Percentiles rank a stretch among this genome's conserved stretches.
phyloP scores from a whole-genome alignment of 1,140 invertebrate species.

The Drosophila leontia region DNA sequence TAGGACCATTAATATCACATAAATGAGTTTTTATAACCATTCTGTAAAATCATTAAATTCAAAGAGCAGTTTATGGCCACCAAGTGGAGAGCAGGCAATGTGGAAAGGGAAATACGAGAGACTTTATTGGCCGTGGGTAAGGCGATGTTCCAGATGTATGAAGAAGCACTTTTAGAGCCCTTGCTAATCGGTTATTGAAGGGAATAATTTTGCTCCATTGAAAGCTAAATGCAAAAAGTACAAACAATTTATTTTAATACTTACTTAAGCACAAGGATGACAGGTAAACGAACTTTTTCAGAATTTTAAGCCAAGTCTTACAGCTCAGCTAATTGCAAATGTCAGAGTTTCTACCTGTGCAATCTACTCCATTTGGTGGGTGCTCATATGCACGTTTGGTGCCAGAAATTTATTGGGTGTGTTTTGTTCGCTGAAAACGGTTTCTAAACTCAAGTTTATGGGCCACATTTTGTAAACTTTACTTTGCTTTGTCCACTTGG shows the following conservation, averaged over 20 bases:
- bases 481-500: slow-evolving; percentile 64
- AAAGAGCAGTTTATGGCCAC: slow-evolving; percentile 6
- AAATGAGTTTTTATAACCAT: slow-evolving; percentile 28
- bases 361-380: slow-evolving; percentile 2
- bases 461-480: slow-evolving; percentile 72
- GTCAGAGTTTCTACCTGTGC: slow-evolving; percentile 10
- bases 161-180: not conserved
- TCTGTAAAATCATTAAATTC: slow-evolving; percentile 20
- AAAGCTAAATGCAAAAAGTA: not conserved
- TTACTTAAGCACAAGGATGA: not conserved
- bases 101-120: not conserved
- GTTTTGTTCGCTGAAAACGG: slow-evolving; percentile 30
- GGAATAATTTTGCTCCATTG: not conserved
- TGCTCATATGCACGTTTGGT: not conserved
- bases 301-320: not conserved
- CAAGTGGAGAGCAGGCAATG: not conserved
- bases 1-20: slow-evolving; percentile 42
- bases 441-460: slow-evolving; percentile 57
- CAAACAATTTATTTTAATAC: not conserved
- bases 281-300: no score
- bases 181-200: not conserved
- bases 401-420: slow-evolving; percentile 31
- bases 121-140: slow-evolving; percentile 9
- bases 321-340: slow-evolving; percentile 29
- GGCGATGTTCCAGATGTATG: slow-evolving; percentile 4